A percentile compares a stretch with the other conserved stretches of the same genome.
These are phyloP conservation scores for Octopus bimaculoides DNA, from an alignment of 1,140 invertebrate species.

Conservation along the genomic window DNA sequence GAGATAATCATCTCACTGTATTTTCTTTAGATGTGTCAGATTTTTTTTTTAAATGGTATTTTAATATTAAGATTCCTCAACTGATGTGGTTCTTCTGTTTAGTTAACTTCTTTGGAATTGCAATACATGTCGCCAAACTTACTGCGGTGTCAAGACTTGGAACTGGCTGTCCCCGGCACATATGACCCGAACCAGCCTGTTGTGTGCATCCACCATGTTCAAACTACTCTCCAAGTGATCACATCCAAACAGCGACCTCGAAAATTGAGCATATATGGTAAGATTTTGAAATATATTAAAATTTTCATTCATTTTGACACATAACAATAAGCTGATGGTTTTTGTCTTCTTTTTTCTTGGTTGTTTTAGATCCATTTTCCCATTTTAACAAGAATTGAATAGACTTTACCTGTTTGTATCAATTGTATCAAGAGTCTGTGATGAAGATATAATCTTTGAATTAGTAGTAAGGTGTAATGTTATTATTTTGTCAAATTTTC, in stretches of 20 bases:
- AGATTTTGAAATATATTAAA: conserved; percentile 4
- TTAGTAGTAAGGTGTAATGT: not conserved
- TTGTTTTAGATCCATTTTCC: not conserved
- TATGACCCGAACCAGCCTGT: conserved; percentile 86
- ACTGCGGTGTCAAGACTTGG: conserved; percentile 82
- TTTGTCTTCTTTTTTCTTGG: not conserved
- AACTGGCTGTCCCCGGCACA: conserved; percentile 90
- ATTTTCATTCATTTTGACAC: no score
- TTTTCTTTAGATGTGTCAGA: no score
- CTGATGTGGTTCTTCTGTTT: conserved; percentile 17
- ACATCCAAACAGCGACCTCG: conserved; percentile 96
- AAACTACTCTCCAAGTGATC: conserved; percentile 83
- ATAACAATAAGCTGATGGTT: not conserved
- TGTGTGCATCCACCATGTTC: conserved; percentile 84
- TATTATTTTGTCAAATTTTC: conserved; percentile 19
- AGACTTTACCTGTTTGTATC: no score
- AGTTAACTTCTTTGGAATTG: conserved; percentile 70
- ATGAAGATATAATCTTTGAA: not conserved
- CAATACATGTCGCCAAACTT: conserved; percentile 95
- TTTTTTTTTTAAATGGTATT: no score
- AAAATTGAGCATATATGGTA: conserved; percentile 87
- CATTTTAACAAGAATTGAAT: no score
- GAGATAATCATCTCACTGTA: no score
- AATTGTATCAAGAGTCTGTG: no score
- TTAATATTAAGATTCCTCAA: not conserved